Percentiles rank a stretch among this genome's conserved stretches.
These are phyloP conservation scores for Helicoverpa armigera DNA, from an alignment of 1,140 invertebrate genomes.

Conservation along the genomic window DNA sequence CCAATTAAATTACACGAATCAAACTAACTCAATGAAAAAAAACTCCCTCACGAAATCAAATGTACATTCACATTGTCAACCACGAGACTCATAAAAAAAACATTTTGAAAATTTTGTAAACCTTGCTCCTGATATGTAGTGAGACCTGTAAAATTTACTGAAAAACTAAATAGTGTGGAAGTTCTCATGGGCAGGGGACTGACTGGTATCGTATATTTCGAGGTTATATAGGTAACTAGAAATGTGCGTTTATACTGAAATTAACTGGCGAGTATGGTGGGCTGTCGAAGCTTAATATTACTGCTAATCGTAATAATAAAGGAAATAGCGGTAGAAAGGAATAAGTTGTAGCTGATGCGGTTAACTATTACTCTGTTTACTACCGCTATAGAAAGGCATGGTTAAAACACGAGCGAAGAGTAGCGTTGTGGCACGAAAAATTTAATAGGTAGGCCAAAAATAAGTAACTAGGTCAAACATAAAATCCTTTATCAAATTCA, in stretches of 20 bases:
- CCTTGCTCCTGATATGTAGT: constrained; percentile 86
- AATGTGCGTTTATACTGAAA: constrained; percentile 12
- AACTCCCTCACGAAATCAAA: constrained; percentile 58
- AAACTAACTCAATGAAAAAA: constrained; percentile 62
- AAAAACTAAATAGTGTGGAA: constrained; percentile 84
- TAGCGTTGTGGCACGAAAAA: too few relatives aligned
- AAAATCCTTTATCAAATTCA: too few relatives aligned
- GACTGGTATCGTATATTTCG: neutral
- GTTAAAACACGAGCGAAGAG: too few relatives aligned
- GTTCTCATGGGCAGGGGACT: constrained; percentile 60
- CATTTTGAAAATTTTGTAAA: constrained; percentile 78
- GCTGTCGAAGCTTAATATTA: neutral
- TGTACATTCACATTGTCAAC: constrained; percentile 74
- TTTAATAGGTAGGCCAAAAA: too few relatives aligned
- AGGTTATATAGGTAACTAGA: neutral
- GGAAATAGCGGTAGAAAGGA: too few relatives aligned
- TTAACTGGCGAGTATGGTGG: neutral
- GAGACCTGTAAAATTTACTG: constrained; percentile 87
- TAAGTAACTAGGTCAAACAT: too few relatives aligned
- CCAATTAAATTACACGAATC: constrained; percentile 66
- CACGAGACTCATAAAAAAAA: constrained; percentile 76
- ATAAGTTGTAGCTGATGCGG: too few relatives aligned
- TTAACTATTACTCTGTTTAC: too few relatives aligned
- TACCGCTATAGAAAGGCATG: too few relatives aligned
- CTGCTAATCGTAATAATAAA: too few relatives aligned